These are phyloP conservation scores for Sisor rabdophorus DNA, from an alignment of 2,113 vertebrate species.

Conservation along the genomic window DNA sequence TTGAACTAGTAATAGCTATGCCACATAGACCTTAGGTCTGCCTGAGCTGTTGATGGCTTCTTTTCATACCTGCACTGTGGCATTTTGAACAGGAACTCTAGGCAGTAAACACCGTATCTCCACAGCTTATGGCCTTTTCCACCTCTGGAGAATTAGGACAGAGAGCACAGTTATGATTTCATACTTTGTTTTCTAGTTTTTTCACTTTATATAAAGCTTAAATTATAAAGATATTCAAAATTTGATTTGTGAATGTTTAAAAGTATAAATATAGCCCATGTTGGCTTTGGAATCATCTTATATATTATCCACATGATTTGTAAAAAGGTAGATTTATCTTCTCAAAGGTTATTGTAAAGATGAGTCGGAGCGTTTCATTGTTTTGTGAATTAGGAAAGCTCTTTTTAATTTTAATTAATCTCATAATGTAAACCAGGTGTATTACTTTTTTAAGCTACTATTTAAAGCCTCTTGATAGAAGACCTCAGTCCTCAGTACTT, in stretches of 20 bases:
- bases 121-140: slow-evolving; percentile 31
- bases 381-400: background rate
- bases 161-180: slow-evolving; percentile 30
- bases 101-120: slow-evolving; percentile 20
- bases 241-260: too few relatives aligned
- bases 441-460: background rate
- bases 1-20: slow-evolving; percentile 40
- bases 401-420: background rate
- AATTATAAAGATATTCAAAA: background rate
- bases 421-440: background rate
- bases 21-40: slow-evolving; percentile 37
- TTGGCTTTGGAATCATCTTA: background rate
- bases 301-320: background rate
- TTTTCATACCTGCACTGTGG: slow-evolving; percentile 41
- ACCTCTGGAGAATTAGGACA: slow-evolving; percentile 23
- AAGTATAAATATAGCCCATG: background rate
- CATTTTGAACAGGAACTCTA: slow-evolving; percentile 36
- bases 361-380: background rate
- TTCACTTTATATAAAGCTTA: background rate
- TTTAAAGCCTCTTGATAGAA: background rate
- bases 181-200: slow-evolving; percentile 13
- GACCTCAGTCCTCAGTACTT: background rate
- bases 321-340: too few relatives aligned
- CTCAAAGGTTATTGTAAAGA: background rate
- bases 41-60: slow-evolving; percentile 40